A percentile compares a stretch with the other conserved stretches of the same genome.
These are phyloP conservation scores for Staurois parvus DNA, from an alignment of 2,797 vertebrate species.

Conservation along the genomic window DNA sequence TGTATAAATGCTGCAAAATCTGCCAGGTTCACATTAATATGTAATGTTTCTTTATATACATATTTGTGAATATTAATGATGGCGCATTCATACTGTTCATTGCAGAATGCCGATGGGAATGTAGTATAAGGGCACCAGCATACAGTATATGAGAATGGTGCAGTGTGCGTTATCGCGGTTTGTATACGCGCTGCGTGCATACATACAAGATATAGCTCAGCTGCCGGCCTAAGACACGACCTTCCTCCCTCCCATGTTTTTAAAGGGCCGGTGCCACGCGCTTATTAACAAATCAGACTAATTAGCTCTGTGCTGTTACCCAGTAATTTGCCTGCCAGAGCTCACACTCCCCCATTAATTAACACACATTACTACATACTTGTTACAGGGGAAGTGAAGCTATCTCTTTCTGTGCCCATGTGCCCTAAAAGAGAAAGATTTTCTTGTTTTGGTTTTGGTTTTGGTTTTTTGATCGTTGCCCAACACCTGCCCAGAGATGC, in stretches of 20 bases:
- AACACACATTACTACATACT: constrained; percentile 55
- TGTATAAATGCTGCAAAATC: neutral
- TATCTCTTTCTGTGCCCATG: constrained; percentile 51
- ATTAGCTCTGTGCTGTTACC: constrained; percentile 61
- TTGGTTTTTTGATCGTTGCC: neutral
- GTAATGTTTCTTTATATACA: neutral
- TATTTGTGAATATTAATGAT: neutral
- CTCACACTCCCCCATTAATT: constrained; percentile 62
- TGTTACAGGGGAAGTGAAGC: constrained; percentile 56
- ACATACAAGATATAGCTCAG: constrained; percentile 31
- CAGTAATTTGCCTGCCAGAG: constrained; percentile 62
- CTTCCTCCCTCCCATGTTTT: constrained; percentile 58
- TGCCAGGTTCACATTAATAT: neutral
- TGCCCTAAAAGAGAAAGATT: constrained; percentile 52
- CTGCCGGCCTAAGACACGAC: constrained; percentile 58
- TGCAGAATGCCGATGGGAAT: neutral
- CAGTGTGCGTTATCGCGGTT: neutral
- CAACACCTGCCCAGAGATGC: neutral
- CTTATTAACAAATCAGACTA: constrained; percentile 63
- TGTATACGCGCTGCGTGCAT: neutral
- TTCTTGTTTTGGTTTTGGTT: neutral
- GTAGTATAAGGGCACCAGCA: no score
- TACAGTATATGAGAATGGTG: neutral
- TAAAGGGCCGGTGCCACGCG: constrained; percentile 62
- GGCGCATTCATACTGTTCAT: neutral